Evolutionary conservation across 2,888 invertebrate genomes (phyloP), one percentile per base, ranked within the genome.

Genomic region (Emesis furor): DNA sequence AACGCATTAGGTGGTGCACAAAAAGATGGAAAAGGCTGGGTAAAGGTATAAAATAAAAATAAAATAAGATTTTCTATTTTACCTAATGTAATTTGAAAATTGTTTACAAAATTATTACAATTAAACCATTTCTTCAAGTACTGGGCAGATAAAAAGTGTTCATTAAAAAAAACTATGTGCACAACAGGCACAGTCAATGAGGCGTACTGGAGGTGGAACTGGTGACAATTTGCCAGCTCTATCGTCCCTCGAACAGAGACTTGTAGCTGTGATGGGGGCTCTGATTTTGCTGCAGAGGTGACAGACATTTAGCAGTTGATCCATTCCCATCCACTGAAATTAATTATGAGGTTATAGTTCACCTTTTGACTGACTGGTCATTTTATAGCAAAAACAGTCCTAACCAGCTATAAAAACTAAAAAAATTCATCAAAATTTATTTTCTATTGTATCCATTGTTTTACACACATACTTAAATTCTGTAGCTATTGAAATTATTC

Each of bases 1-100:
- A 82, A 82, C 71, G 72, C 79, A 4, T 6, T 81, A 24, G 84
- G 78, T n/a, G 84, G 84, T 59, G 73, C 55, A 6, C 73, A 69
- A 12, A 84, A 84, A 76, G 77, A 82, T 74, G 74, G 74, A 0
- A 32, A 62, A 74, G 74, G 39, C 24, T 74, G 74, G 74, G 74
- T 65, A 14, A 74, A 74, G 42, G 74, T 74, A 51, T 17, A 71
- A 42, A 39, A 62, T n/a, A 39, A 17, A 8, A 7, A 10, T 24
- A 30, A 35, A 8, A 4, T 14, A 14, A 46, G 12, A 8, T 10
- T 4, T 12, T 46, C 30, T 17, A 46, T 42, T 51, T 55, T 12
- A 17, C 71, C n/a, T 75, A 71, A n/a, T 62, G 24, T 39, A 73
- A 71, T 62, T 17, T 37, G 12, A 62, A 17, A n/a, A 37, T 71